Percentiles rank a stretch among this genome's conserved stretches.
Conservation (phyloP, 2,113 vertebrate genomes). For the Cnemophilus loriae region DNA sequence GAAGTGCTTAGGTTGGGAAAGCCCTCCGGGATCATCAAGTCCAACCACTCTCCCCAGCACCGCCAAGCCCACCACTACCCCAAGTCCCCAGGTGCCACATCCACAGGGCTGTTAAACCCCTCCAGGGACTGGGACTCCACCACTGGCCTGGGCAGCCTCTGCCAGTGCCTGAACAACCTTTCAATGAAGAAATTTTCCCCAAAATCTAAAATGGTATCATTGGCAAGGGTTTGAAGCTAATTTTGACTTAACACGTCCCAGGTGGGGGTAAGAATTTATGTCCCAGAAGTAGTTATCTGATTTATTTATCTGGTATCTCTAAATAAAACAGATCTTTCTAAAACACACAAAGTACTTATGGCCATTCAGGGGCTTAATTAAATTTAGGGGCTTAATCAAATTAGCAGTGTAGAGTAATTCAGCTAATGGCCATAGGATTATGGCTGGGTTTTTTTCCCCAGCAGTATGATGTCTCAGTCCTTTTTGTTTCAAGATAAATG, state of each 20-base stretch:
- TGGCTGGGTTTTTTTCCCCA: accelerated
- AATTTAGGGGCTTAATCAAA: background rate
- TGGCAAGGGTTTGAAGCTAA: background rate
- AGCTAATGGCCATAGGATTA: background rate
- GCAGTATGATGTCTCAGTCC: background rate
- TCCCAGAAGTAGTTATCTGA: background rate
- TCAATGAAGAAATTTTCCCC: background rate
- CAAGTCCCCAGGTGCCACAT: background rate
- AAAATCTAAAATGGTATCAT: background rate
- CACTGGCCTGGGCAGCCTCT: background rate
- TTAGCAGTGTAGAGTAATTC: background rate
- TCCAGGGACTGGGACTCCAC: background rate
- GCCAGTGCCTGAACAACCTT: background rate
- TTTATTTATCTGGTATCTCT: background rate
- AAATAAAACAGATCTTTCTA: background rate
- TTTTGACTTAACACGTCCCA: background rate
- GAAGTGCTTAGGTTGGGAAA: background rate
- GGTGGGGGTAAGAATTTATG: background rate
- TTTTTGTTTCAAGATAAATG: background rate
- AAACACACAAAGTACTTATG: background rate
- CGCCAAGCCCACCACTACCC: background rate
- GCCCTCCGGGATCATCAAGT: background rate
- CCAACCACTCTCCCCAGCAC: background rate
- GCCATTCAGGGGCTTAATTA: background rate
- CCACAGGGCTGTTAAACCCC: background rate